phyloP scores from a whole-genome alignment of 2,888 invertebrate genomes.

The Epistrophe eligans region DNA sequence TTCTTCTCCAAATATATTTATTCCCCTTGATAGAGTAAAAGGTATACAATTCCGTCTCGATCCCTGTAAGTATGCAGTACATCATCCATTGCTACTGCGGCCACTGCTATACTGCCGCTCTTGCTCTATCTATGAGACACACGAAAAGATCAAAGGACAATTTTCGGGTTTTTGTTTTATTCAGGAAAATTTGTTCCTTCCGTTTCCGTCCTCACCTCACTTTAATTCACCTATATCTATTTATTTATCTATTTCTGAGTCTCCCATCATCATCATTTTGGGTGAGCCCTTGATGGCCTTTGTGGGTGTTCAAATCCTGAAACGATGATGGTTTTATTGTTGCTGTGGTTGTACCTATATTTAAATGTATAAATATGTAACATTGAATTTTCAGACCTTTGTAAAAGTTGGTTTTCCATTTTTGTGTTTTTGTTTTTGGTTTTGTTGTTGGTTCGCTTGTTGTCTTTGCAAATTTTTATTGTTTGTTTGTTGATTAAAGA shows the following conservation, averaged over 20 bases:
- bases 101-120: background rate
- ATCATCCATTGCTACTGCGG: constrained; percentile 2
- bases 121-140: constrained; percentile 32
- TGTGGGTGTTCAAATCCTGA: no score
- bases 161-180: constrained; percentile 61
- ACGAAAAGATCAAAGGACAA: constrained; percentile 70
- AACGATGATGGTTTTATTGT: constrained; percentile 47
- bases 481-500: constrained; percentile 63
- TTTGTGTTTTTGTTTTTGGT: constrained; percentile 1
- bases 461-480: constrained; percentile 47
- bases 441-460: background rate
- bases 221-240: background rate
- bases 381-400: background rate
- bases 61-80: constrained; percentile 1
- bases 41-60: background rate
- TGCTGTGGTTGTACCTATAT: constrained; percentile 17
- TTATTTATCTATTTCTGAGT: constrained; percentile 7
- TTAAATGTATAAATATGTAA: background rate
- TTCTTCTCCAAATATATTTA: constrained; percentile 63
- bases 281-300: background rate
- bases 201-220: background rate
- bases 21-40: constrained; percentile 58
- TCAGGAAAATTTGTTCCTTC: constrained; percentile 40
- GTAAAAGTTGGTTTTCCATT: background rate
- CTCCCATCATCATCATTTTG: constrained; percentile 15